Conservation (phyloP, 2,113 vertebrate genomes). For the Cavia porcellus region DNA sequence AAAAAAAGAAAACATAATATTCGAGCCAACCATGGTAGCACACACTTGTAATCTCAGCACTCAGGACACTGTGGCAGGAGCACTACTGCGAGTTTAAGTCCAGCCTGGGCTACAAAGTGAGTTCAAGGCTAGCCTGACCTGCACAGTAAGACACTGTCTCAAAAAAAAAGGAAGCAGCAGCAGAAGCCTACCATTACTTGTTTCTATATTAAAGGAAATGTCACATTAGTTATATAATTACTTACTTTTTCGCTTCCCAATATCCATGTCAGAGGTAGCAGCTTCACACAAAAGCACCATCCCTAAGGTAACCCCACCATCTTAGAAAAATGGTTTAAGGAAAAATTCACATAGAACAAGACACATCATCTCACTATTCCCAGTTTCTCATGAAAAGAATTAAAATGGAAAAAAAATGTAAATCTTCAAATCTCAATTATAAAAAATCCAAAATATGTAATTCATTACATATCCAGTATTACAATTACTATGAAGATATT, state of each 20-base stretch:
- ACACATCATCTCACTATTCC: not conserved
- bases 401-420: constrained; percentile 22
- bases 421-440: constrained; percentile 28
- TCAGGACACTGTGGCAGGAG: no score
- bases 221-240: constrained; percentile 45
- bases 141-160: no score
- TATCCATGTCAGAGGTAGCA: constrained; percentile 95
- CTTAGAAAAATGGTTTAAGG: constrained; percentile 91
- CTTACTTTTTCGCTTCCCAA: constrained; percentile 97
- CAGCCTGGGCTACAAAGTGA: no score
- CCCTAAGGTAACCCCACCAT: constrained; percentile 97
- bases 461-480: not conserved
- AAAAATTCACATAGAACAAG: constrained; percentile 68
- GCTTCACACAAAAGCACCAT: constrained; percentile 98
- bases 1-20: not conserved
- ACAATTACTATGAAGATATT: constrained; percentile 44
- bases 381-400: constrained; percentile 59
- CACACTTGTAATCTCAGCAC: no score
- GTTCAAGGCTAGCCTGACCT: no score
- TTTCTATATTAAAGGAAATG: constrained; percentile 50
- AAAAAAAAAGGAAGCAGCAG: no score
- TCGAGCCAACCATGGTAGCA: not conserved
- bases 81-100: no score
- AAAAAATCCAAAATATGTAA: constrained; percentile 28
- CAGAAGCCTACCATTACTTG: not conserved